Base-by-base conservation (phyloP, 2,113 vertebrate species). In the Scortum barcoo region DNA sequence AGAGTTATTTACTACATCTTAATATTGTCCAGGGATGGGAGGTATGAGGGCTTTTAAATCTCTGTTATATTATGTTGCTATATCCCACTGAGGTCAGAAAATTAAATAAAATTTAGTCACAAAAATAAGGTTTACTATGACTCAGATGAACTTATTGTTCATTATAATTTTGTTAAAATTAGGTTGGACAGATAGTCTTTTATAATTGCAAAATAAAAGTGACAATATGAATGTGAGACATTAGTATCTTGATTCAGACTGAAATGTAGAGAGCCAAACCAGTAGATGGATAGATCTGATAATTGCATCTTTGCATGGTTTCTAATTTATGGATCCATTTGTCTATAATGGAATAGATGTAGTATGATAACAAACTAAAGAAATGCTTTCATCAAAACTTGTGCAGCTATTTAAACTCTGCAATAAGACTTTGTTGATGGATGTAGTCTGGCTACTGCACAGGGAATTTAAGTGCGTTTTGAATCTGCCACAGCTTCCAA, bases 401-500 rank as follows among this genome's bases (percentile, higher is more conserved):
- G 36, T 33, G 56, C 14, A 66, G 57, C 46, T 56, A 78, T 78
- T 85, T 51, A 65, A 79, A 68, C 20, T 63, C 42, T 16, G 33
- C 5, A 57, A 40, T 22, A 69, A 65, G 36, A 63, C 36, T 77
- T 75, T 19, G 72, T 19, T 50, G 46, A 73, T 58, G 28, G 54
- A 80, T 79, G 4, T 71, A 82, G 74, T 57, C 48, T 4, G 11
- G 72, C 69, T 69, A 5, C 79, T 78, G 65, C 68, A 30, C 30
- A 40, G 62, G 76, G 36, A 89, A 79, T 89, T 63, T 62, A 76
- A 86, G 88, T 80, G 72, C 81, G 89, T 90, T 74, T 89, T 90
- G 92, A 91, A 78, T 87, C 51, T 89, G 70, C n/a, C 44, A 76
- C 26, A 76, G 83, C 89, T 90, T 91, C 87, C 84, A 88, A 83